Conservation (phyloP, 2,113 vertebrate genomes). For the Phalacrocorax pelagicus region DNA sequence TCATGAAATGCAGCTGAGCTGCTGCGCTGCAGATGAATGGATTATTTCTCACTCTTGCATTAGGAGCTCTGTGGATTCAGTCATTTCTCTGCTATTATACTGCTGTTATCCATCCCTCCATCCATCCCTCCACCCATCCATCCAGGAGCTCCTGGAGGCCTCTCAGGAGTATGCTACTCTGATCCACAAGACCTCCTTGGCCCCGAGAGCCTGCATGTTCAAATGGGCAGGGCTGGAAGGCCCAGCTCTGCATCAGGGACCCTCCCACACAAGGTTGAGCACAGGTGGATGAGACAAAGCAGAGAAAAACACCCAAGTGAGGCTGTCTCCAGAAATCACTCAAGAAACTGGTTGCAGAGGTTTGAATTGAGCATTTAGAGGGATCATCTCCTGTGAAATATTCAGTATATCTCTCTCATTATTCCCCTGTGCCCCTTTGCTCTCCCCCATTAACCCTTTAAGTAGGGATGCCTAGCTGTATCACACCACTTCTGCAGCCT, state of each 20-base stretch:
- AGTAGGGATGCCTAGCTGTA: not conserved
- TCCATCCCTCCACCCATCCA: not conserved
- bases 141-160: not conserved
- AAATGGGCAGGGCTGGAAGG: not conserved
- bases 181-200: not conserved
- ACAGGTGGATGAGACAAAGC: not conserved
- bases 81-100: fast-evolving
- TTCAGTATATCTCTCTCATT: not conserved
- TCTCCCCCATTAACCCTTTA: not conserved
- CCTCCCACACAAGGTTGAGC: not conserved
- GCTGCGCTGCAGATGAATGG: not conserved
- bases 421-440: not conserved
- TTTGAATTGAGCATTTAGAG: not conserved
- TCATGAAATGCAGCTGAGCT: not conserved
- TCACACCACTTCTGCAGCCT: not conserved
- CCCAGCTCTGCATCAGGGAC: fast-evolving
- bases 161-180: not conserved
- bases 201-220: not conserved
- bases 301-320: not conserved
- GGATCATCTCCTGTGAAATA: not conserved
- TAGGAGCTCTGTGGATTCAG: not conserved
- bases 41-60: constrained; percentile 14
- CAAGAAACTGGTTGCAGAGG: not conserved
- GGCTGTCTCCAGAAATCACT: not conserved
- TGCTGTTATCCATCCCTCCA: not conserved